Evolutionary conservation across 2,888 invertebrate genomes (phyloP).

Genomic region (Epinotia ramella): DNA sequence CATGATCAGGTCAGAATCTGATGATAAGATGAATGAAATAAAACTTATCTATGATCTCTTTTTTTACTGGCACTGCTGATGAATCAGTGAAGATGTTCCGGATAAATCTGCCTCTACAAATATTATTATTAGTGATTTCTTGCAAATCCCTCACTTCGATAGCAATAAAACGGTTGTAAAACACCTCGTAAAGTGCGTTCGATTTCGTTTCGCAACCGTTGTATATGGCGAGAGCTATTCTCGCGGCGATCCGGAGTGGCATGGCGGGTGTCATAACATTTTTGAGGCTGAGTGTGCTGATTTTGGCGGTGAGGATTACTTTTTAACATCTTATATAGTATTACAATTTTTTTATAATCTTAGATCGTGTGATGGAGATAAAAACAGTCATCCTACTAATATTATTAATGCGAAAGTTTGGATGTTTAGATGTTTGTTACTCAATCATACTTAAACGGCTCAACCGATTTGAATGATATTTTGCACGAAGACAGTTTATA

Average conservation of each 20-base stretch:
- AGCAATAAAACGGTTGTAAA: conserved; percentile 68
- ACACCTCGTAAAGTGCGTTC: conserved; percentile 64
- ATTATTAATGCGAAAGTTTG: too few species aligned
- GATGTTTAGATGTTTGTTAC: too few species aligned
- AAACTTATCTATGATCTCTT: neutral
- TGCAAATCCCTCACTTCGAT: conserved; percentile 53
- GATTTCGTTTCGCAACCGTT: conserved; percentile 56
- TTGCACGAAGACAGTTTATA: too few species aligned
- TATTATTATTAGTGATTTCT: conserved; percentile 24
- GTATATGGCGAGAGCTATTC: conserved; percentile 56
- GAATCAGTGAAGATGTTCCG: conserved; percentile 6
- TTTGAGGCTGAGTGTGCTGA: conserved; percentile 54
- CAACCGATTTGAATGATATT: too few species aligned
- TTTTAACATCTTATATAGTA: neutral
- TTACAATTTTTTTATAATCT: neutral
- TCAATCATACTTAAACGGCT: too few species aligned
- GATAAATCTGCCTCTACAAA: conserved; percentile 14
- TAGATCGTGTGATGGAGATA: too few species aligned
- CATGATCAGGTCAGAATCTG: too few species aligned
- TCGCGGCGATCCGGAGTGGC: conserved; percentile 12
- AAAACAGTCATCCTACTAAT: too few species aligned
- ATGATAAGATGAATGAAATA: too few species aligned
- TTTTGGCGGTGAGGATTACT: conserved; percentile 60
- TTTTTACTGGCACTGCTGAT: neutral
- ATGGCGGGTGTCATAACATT: conserved; percentile 48